Conservation (phyloP, 2,113 vertebrate genomes). For the Australoheros scitulus region DNA sequence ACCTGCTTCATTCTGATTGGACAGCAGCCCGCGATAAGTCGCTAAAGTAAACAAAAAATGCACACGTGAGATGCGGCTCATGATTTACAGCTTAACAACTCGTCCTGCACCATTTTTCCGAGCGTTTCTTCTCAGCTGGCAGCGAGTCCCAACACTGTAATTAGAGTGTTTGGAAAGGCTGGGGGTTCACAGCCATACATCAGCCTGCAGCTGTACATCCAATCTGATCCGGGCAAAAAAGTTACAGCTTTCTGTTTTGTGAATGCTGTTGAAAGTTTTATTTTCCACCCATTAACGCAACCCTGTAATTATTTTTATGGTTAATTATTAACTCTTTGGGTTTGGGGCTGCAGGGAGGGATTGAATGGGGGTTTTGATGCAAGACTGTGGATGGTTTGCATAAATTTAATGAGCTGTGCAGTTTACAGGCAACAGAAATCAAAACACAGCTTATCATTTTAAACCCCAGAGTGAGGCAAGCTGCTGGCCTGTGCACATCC, state of each 20-base stretch:
- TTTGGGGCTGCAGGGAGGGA: conserved; percentile 22
- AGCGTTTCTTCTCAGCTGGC: conserved; percentile 68
- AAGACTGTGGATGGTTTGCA: conserved; percentile 29
- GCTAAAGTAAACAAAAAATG: conserved; percentile 50
- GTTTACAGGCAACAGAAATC: conserved; percentile 56
- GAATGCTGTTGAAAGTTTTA: conserved; percentile 70
- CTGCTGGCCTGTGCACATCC: background rate
- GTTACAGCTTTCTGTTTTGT: conserved; percentile 66
- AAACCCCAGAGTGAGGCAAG: background rate
- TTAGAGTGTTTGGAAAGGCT: conserved; percentile 73
- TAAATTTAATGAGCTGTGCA: conserved; percentile 12
- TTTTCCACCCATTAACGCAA: conserved; percentile 63
- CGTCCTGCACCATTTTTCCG: conserved; percentile 67
- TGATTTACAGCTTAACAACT: conserved; percentile 69
- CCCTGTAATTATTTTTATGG: conserved; percentile 76
- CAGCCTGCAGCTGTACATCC: conserved; percentile 74
- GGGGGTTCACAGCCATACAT: conserved; percentile 75
- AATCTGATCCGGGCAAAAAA: conserved; percentile 56
- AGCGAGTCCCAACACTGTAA: conserved; percentile 73
- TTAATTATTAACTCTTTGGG: conserved; percentile 72
- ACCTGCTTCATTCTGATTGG: conserved; percentile 41
- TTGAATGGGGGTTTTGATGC: conserved; percentile 27
- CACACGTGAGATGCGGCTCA: conserved; percentile 38
- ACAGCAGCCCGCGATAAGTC: conserved; percentile 46
- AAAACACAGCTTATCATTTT: conserved; percentile 27